These are phyloP conservation scores for Eilema depressum DNA, from an alignment of 2,888 invertebrate species.

Conservation along the genomic window DNA sequence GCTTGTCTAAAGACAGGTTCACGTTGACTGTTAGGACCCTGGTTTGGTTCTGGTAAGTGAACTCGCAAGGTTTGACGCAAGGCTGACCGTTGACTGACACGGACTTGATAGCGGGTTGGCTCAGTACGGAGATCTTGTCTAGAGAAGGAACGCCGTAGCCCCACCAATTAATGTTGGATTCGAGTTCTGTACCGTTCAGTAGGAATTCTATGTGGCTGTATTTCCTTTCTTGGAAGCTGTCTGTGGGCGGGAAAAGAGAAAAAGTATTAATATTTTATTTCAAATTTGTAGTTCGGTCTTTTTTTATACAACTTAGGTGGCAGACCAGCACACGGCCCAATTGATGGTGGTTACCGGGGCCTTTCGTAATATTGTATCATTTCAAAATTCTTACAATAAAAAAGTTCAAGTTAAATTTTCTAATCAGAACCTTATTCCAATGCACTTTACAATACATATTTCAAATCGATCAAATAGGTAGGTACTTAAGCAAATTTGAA, in stretches of 20 bases:
- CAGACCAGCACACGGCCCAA: no score
- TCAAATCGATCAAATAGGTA: no score
- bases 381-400: no score
- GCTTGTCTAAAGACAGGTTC: slow-evolving; percentile 71
- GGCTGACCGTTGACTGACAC: slow-evolving; percentile 65
- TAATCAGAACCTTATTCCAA: no score
- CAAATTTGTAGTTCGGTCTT: no score
- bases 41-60: slow-evolving; percentile 59
- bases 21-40: slow-evolving; percentile 66
- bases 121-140: slow-evolving; percentile 65
- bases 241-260: slow-evolving; percentile 62
- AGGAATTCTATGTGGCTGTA: slow-evolving; percentile 86
- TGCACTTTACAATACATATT: no score
- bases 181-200: slow-evolving; percentile 63
- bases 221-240: slow-evolving; percentile 87
- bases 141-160: slow-evolving; percentile 79
- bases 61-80: slow-evolving; percentile 65
- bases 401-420: no score
- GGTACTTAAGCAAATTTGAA: no score
- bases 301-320: no score
- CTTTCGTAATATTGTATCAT: no score
- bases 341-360: no score
- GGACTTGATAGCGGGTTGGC: slow-evolving; percentile 61
- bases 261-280: not conserved
- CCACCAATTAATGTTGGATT: slow-evolving; percentile 77